Evolutionary conservation across 2,888 invertebrate species (phyloP), one percentile per base, ranked within the genome.

Genomic region (Amphipyra berbera): DNA sequence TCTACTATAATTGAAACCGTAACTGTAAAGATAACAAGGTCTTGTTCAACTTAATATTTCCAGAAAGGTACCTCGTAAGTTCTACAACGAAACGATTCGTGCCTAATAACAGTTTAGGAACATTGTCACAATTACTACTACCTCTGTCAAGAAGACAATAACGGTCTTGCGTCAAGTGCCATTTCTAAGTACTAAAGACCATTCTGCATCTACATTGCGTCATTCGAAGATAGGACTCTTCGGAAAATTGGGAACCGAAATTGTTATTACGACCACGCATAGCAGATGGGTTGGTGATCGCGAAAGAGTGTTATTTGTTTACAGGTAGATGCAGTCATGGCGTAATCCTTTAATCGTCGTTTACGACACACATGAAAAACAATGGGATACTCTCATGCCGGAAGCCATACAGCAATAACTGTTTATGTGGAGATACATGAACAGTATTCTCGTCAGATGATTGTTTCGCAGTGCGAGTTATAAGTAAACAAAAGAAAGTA

Each of bases 331-430:
- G 38, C 37, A 42, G 44, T 55, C 47, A 45, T 55, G 45, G 21
- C 14, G 59, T 63, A 73, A 72, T 60, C 59, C 69, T 48, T 54
- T 60, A 59, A 68, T 68, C 45, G 30, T 9, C 47, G 15, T 53
- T 63, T 68, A 73, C 45, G 59, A 71, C 59, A 46, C 53, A 30
- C 56, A 68, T 72, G 48, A 72, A 73, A 72, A 68, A 56, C 64
- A 72, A 72, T 60, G 63, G 49, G 40, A 53, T 46, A 59, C 53
- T 60, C 27, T 13, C 27, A 41, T 13, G 37, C 48, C 44, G 48
- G 53, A 55, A 63, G 15, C 40, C 57, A 33, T 52, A 45, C 9
- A 14, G 13, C 12, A 12, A 60, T 54, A 57, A 63, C 49, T 56
- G 68, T 60, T 71, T 60, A 59, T 57, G 73, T 48, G 47, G 13